Conservation (phyloP, 2,113 vertebrate genomes). For the Cavia aperea region DNA sequence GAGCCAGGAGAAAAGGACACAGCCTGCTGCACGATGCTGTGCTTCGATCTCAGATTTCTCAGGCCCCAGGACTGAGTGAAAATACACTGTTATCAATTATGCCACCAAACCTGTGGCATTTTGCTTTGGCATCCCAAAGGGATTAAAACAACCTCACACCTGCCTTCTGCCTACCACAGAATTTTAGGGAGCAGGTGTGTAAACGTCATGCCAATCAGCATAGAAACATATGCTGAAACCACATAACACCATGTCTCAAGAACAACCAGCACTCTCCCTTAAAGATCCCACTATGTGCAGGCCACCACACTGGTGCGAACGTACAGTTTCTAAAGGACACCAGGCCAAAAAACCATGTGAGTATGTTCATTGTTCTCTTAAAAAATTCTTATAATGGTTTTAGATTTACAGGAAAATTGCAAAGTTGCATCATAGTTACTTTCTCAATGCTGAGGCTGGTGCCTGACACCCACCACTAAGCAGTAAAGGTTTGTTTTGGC, state of each 20-base stretch:
- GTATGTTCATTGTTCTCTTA: not conserved
- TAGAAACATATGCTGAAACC: not conserved
- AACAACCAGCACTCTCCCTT: not conserved
- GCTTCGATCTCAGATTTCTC: not conserved
- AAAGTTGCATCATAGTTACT: not conserved
- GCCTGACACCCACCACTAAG: not conserved
- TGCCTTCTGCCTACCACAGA: not conserved
- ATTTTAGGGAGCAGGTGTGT: not conserved
- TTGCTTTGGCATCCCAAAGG: not conserved
- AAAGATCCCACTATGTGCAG: not conserved
- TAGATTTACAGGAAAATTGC: not conserved
- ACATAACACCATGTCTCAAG: not conserved
- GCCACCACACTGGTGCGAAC: not conserved
- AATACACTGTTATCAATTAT: not conserved
- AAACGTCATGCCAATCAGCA: not conserved
- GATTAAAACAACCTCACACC: not conserved
- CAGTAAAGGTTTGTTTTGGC: not conserved
- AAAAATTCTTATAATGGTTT: slow-evolving; percentile 7
- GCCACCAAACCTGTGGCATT: not conserved
- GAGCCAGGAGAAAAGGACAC: not conserved
- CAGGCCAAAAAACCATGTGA: not conserved
- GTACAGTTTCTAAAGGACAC: not conserved
- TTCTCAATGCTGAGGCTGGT: not conserved
- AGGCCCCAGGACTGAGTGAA: not conserved
- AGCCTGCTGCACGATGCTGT: not conserved